Conservation (phyloP, 2,113 vertebrate genomes). For the Clarias gariepinus region DNA sequence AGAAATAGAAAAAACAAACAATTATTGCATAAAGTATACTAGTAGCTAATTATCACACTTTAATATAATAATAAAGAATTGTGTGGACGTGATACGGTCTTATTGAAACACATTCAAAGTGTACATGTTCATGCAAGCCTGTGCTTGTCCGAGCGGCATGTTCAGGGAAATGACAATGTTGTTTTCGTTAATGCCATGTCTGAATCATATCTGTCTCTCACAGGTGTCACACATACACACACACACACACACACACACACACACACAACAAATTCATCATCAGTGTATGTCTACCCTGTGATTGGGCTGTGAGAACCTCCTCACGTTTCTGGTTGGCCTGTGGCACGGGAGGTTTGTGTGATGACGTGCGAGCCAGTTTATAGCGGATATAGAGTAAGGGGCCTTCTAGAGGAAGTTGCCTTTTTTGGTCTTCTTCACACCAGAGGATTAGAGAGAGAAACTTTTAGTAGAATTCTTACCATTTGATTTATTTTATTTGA, state of each 20-base stretch:
- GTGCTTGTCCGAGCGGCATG: neutral
- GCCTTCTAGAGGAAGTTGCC: neutral
- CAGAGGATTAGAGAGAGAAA: neutral
- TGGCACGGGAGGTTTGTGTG: neutral
- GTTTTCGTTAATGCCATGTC: neutral
- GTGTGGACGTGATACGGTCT: neutral
- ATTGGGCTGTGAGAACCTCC: neutral
- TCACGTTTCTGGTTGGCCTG: neutral
- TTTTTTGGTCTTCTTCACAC: neutral
- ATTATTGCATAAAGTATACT: neutral
- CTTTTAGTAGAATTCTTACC: neutral
- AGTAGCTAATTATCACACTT: neutral
- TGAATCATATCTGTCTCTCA: neutral
- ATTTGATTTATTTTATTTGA: neutral
- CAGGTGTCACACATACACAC: neutral
- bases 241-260: no score
- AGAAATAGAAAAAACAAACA: neutral
- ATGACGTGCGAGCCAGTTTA: neutral
- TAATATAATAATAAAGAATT: neutral
- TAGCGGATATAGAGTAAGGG: neutral
- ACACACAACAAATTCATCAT: neutral
- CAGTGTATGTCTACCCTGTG: neutral
- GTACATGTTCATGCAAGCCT: neutral
- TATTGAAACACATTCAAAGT: neutral
- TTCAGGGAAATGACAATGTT: slow-evolving; percentile 12